Base-by-base conservation (phyloP, 2,888 invertebrate species). In the Lordiphosa fenestrarum region DNA sequence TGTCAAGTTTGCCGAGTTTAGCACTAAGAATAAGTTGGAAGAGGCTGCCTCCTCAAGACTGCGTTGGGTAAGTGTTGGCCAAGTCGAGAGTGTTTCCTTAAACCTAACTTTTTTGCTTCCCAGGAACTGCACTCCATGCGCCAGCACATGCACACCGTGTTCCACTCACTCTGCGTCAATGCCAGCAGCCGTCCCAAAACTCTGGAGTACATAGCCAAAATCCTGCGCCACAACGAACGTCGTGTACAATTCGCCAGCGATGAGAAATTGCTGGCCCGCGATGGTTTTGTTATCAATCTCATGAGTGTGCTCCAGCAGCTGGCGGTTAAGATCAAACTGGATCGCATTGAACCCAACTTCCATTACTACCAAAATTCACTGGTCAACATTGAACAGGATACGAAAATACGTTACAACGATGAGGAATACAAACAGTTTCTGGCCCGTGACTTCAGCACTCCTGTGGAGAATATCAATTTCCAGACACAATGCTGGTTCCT, bases 401-500 rank as follows among this genome's bases (percentile, higher is more conserved):
- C 98, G 0, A 91, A 97, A 73, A 91, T 99, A 42, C 95, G 94
- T 87, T 93, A 94, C 88, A 94, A 94, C 15, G 93, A 95, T 10
- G 94, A 95, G 73, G 96, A 98, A 88, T 95, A 94, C 4, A 92
- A 87, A 15, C 73, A 71, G 35, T 88, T 84, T 53, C 55, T 87
- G 25, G 80, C 86, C 19, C 82, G 80, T 6, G 71, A 84, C 9
- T 88, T 82, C 10, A 25, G 66, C 6, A 13, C 47, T 3, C 68
- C 69, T 4, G 75, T 55, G 21, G 52, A 40, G 92, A 94, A 65
- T 96, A 95, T 95, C 2, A 98, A 97, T 85, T 99, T 99, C 90
- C 95, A 96, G 67, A 98, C 98, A 0, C 96, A 97, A 74, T 99
- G 98, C 88, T 99, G 98, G 96, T 98, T 98, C 90, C 91, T 99